phyloP scores from a whole-genome alignment of 2,888 invertebrate genomes.

The Metallyticus violacea region DNA sequence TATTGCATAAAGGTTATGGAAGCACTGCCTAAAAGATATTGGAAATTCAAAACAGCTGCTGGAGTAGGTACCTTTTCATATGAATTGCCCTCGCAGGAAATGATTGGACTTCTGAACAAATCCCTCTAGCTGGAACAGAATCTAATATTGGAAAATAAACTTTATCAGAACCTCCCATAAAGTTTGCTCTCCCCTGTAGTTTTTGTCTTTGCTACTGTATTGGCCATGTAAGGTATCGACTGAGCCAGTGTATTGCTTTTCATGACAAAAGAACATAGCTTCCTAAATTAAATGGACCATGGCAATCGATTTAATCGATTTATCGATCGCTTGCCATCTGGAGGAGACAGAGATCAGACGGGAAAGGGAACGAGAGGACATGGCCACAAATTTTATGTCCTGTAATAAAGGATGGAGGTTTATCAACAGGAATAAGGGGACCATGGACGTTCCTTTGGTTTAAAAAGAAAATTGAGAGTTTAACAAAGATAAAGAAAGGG shows the following conservation, averaged over 20 bases:
- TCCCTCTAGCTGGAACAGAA: no score
- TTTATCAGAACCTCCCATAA: no score
- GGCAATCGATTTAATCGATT: background rate
- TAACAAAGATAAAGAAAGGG: background rate
- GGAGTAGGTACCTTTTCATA: no score
- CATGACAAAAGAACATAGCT: background rate
- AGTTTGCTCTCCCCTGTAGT: no score
- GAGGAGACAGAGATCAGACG: no score
- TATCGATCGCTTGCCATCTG: background rate
- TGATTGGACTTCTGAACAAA: no score
- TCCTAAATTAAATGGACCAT: background rate
- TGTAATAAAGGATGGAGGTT: background rate
- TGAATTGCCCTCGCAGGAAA: no score
- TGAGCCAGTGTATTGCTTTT: background rate
- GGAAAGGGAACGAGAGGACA: no score
- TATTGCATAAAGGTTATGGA: no score
- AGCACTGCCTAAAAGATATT: no score
- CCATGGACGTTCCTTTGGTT: background rate
- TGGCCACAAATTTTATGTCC: background rate
- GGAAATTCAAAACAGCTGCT: no score
- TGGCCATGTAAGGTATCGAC: background rate
- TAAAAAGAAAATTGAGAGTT: background rate
- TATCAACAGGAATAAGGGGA: background rate
- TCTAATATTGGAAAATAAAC: no score
- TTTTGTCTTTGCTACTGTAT: background rate